Evolutionary conservation across 2,113 vertebrate species (phyloP).

Genomic region (Myrmecophaga tridactyla): DNA sequence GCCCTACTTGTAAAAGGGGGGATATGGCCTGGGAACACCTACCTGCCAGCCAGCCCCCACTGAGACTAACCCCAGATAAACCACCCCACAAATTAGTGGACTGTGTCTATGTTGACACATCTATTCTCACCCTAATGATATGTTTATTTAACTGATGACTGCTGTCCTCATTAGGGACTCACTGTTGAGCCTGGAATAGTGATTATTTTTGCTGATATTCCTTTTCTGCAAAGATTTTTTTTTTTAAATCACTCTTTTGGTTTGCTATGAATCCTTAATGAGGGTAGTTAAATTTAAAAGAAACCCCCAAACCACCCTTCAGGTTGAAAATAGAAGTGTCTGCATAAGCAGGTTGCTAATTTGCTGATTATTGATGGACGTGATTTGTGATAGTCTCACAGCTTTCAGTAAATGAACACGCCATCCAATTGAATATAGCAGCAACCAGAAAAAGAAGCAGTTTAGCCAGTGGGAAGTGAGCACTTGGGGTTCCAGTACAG

Average conservation of each 20-base stretch:
- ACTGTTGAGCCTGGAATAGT: conserved; percentile 68
- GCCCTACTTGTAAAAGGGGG: background rate
- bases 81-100: conserved; percentile 57
- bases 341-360: conserved; percentile 47
- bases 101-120: conserved; percentile 63
- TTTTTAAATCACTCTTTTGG: conserved; percentile 61
- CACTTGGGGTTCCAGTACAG: background rate
- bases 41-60: background rate
- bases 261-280: conserved; percentile 73
- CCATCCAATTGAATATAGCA: background rate
- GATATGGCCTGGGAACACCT: background rate
- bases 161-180: conserved; percentile 72
- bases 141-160: conserved; percentile 75
- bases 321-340: conserved; percentile 66
- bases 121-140: conserved; percentile 59
- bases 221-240: conserved; percentile 76
- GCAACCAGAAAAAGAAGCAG: background rate
- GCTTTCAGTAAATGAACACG: background rate
- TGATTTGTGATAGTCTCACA: background rate
- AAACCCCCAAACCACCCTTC: conserved; percentile 66
- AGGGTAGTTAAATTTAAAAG: conserved; percentile 71
- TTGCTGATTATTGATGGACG: conserved; percentile 53
- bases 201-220: conserved; percentile 77
- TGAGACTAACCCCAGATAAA: background rate
- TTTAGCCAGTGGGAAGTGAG: background rate